Evolutionary conservation across 2,888 invertebrate species (phyloP), one percentile per base, ranked within the genome.

Genomic region (Augochlorella aurata): DNA sequence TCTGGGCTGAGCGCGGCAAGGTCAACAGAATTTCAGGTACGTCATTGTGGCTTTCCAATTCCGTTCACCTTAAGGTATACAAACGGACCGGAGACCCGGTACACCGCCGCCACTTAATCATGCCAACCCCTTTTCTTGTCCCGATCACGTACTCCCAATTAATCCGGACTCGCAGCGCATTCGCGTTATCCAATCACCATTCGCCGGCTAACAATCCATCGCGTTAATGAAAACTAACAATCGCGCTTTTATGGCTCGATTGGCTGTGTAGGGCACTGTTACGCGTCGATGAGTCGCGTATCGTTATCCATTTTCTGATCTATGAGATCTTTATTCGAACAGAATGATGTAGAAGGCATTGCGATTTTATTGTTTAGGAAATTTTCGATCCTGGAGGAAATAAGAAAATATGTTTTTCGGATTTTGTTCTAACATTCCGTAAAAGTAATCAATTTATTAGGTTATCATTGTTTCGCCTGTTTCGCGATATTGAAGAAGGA

Each of bases 21-120:
- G 85, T 87, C 71, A 84, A 90, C 85, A 82, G 85, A 90, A 90
- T 91, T 91, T 89, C 88, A 77, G 82, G 70, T 82, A 76, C 85
- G 82, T 81, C 85, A 81, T 82, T 83, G 85, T 83, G 81, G 82
- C 77, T 79, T 73, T 78, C 70, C 61, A 88, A 87, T 88, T 88
- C 79, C 74, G 81, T 73, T 74, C 79, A 75, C 82, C 82, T 87
- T 87, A 82, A 87, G 87, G 87, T 68, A 87, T 85, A 87, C 82
- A 85, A 75, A 75, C 70, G 69, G 49, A 24, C 16, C 24, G 45
- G 18, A 24, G 5, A 18, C 29, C 29, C 12, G 47, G 16, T 24
- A 69, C 52, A 63, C 77, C 38, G 38, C 69, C 54, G 63, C 38
- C 69, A 65, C 47, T 79, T 75, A 49, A 70, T 65, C 76, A 47